Base-by-base conservation (phyloP, 2,797 vertebrate species). In the Perdix hodgsoniae region DNA sequence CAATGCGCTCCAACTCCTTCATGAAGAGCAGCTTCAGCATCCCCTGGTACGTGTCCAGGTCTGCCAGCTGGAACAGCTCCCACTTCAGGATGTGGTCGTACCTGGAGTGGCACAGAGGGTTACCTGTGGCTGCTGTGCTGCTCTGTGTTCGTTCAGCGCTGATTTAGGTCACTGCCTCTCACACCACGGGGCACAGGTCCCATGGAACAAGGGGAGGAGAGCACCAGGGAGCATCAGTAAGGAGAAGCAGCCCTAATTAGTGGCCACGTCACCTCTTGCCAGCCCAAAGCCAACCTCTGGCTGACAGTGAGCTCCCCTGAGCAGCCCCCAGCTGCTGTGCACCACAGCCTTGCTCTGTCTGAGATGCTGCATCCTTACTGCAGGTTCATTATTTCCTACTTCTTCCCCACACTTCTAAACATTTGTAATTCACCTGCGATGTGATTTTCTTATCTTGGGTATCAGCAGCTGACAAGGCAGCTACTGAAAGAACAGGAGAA, bases 11-110 rank as follows among this genome's bases (percentile, higher is more conserved):
- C 98, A 99, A 98, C 97, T 99, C 99, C 97, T 99, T 99, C 99
- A 99, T 99, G 97, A 99, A 99, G 65, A 99, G 98, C 97, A 99
- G 98, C 98, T 99, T 99, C 93, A 99, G 97, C 99, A 99, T 99
- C 21, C 99, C 99, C 98, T 99, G 99, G 96, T 99, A 99, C 0
- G 99, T 99, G 97, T 99, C 99, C 98, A 99, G 94, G 97, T 99
- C 99, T 1, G 99, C 99, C 96, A 99, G 97, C 98, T 99, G 99
- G 98, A 99, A 99, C 95, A 99, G 97, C 97, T 99, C 99, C 99
- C 99, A 99, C 97, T 99, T 99, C 88, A 99, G 96, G 97, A 99
- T 99, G 98, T 99, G 99, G 96, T 99, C 99, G 11, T 99, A 99
- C 96, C 99, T 99, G 97, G 84, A 45, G 50, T 6, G 85, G 9